Conservation (phyloP, 2,797 vertebrate species). For the Hippoglossus hippoglossus region DNA sequence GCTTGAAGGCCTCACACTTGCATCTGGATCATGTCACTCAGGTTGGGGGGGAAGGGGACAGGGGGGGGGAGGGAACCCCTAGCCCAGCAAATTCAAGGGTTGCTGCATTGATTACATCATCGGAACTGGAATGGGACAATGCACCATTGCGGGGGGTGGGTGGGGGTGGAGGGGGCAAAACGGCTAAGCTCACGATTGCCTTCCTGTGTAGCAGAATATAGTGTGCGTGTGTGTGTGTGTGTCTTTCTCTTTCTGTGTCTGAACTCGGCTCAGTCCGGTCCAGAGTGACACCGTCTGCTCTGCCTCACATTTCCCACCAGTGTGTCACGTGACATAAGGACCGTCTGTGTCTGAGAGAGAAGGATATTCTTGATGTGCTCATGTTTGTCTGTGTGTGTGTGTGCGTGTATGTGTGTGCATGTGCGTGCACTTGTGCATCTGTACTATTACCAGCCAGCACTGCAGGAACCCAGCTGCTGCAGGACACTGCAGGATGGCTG, state of each 20-base stretch:
- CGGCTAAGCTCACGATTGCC: constrained; percentile 69
- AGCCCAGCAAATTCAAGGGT: constrained; percentile 85
- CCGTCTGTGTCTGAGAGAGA: constrained; percentile 49
- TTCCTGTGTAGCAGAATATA: constrained; percentile 49
- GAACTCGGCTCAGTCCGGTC: constrained; percentile 61
- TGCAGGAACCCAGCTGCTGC: constrained; percentile 86
- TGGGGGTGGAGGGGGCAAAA: constrained; percentile 25
- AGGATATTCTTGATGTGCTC: constrained; percentile 9
- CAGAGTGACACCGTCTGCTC: constrained; percentile 64
- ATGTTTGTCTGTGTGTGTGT: constrained; percentile 28
- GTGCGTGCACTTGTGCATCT: constrained; percentile 47
- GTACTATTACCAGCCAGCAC: constrained; percentile 73
- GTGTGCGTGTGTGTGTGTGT: neutral
- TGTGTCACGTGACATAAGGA: constrained; percentile 70
- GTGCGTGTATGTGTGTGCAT: constrained; percentile 1
- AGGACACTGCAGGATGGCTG: constrained; percentile 85
- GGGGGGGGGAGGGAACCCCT: constrained; percentile 66
- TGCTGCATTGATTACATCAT: constrained; percentile 92
- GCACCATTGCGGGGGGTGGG: constrained; percentile 76
- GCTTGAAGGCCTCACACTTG: constrained; percentile 48
- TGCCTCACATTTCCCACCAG: constrained; percentile 44
- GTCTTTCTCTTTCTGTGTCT: constrained; percentile 32
- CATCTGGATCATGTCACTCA: constrained; percentile 48
- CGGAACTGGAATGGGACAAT: constrained; percentile 85
- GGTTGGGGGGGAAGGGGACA: constrained; percentile 5